These are phyloP conservation scores for Sminthurides aquaticus DNA, from an alignment of 2,888 invertebrate genomes.

Conservation along the genomic window DNA sequence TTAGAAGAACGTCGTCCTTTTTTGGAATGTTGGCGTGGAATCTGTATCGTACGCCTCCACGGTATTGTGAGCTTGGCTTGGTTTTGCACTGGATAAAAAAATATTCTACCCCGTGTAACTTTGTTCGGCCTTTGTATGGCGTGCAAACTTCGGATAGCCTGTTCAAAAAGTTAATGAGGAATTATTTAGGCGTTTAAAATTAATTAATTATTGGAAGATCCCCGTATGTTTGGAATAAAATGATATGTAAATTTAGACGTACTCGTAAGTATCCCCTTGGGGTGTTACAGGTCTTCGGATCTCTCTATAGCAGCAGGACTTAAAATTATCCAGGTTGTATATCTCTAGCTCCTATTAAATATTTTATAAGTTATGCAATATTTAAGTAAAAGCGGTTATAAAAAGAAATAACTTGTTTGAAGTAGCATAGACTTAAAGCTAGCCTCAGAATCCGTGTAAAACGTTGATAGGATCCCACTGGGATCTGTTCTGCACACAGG, in stretches of 20 bases:
- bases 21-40: conserved; percentile 14
- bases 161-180: too few relatives aligned
- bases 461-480: background rate
- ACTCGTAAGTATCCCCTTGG: conserved; percentile 7
- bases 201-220: too few relatives aligned
- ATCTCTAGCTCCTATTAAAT: background rate
- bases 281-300: conserved; percentile 1
- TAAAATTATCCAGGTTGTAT: background rate
- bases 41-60: background rate
- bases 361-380: background rate
- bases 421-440: background rate
- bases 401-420: conserved; percentile 2
- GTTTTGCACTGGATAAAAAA: conserved; percentile 4
- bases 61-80: background rate
- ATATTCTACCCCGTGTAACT: background rate
- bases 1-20: background rate
- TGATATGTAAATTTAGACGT: background rate
- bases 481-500: background rate
- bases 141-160: too few relatives aligned
- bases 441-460: conserved; percentile 3
- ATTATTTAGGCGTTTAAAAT: too few relatives aligned
- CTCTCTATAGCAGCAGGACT: conserved; percentile 14
- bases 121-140: background rate
- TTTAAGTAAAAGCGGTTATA: background rate
- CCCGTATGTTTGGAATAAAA: too few relatives aligned